Evolutionary conservation across 2,888 invertebrate genomes (phyloP).

Genomic region (Oxystoma pomonae): DNA sequence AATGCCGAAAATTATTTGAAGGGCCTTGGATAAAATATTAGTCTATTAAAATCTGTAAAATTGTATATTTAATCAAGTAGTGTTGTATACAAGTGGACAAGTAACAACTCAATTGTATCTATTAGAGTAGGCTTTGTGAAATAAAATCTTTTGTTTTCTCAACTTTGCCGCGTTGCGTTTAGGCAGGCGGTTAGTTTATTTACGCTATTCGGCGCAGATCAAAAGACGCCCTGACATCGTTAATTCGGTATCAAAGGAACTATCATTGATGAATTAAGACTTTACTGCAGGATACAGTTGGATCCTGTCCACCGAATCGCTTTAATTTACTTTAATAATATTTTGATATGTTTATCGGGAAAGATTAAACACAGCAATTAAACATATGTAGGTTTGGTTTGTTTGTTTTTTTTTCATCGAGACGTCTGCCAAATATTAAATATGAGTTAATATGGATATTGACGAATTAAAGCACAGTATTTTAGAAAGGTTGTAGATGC

Average conservation of each 20-base stretch:
- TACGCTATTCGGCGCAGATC: slow-evolving; percentile 44
- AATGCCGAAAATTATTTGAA: too few species aligned
- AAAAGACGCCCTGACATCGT: slow-evolving; percentile 42
- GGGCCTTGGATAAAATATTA: too few species aligned
- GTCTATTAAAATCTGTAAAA: too few species aligned
- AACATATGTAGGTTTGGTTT: neutral
- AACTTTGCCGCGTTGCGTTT: slow-evolving; percentile 40
- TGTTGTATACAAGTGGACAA: slow-evolving; percentile 23
- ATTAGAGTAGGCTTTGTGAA: slow-evolving; percentile 33
- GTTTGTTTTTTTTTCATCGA: neutral
- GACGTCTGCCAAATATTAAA: too few species aligned
- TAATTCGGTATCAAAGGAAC: slow-evolving; percentile 49
- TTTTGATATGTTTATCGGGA: slow-evolving; percentile 42
- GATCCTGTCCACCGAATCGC: slow-evolving; percentile 39
- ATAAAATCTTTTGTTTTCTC: slow-evolving; percentile 45
- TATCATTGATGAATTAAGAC: slow-evolving; percentile 48
- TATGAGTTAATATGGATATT: neutral
- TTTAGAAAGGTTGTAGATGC: too few species aligned
- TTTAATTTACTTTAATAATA: slow-evolving; percentile 45
- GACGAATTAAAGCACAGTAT: too few species aligned
- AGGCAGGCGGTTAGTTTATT: slow-evolving; percentile 41
- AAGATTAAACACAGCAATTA: slow-evolving; percentile 1
- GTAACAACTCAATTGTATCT: slow-evolving; percentile 18
- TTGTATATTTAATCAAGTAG: slow-evolving; percentile 17
- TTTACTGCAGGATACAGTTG: slow-evolving; percentile 48